Conservation (phyloP, 2,113 vertebrate genomes). For the Vicugna pacos region DNA sequence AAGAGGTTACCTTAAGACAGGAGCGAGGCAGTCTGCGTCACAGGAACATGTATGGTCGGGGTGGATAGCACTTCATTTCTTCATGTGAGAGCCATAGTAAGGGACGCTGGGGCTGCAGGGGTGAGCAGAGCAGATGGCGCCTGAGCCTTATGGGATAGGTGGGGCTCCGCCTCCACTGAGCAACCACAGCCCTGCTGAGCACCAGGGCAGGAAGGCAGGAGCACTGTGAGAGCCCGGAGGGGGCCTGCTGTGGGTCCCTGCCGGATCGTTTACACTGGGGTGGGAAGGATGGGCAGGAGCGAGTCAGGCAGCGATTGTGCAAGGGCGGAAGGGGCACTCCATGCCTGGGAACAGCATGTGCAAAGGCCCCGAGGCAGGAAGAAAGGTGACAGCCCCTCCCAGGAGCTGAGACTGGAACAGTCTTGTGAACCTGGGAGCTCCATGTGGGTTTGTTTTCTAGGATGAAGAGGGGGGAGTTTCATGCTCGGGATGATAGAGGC, state of each 20-base stretch:
- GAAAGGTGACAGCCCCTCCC: neutral
- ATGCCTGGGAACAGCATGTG: too few species aligned
- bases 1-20: neutral
- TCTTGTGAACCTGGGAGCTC: too few species aligned
- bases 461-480: neutral
- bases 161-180: too few species aligned
- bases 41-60: neutral
- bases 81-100: neutral
- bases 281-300: too few species aligned
- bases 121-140: neutral
- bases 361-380: too few species aligned
- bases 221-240: too few species aligned
- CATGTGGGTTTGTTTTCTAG: neutral
- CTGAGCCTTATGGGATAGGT: rapidly evolving
- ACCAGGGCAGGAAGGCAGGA: too few species aligned
- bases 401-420: neutral
- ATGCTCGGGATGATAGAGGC: neutral
- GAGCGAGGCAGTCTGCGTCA: rapidly evolving
- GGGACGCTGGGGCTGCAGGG: neutral
- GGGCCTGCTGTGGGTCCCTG: too few species aligned
- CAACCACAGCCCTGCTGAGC: too few species aligned
- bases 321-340: too few species aligned
- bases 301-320: too few species aligned
- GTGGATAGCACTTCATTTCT: neutral
- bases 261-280: too few species aligned